Conservation (phyloP, 2,888 invertebrate species). For the Platycheirus albimanus region DNA sequence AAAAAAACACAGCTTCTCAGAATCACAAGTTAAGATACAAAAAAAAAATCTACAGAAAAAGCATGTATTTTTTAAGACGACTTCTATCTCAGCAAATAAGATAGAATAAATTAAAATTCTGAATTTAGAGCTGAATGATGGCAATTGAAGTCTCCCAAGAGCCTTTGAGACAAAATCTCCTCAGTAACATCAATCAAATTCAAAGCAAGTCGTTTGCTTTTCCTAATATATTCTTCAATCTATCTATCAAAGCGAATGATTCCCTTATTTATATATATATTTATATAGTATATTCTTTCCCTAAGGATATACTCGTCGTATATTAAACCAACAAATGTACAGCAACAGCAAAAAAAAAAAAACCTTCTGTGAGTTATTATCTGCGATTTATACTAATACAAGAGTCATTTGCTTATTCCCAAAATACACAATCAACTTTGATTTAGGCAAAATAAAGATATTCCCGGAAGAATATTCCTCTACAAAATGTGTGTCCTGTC, state of each 20-base stretch:
- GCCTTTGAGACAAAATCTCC: slow-evolving; percentile 12
- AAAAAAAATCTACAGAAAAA: background rate
- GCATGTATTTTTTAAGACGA: slow-evolving; percentile 39
- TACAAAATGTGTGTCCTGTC: background rate
- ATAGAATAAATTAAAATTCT: slow-evolving; percentile 36
- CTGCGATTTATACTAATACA: slow-evolving; percentile 42
- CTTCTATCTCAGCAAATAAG: slow-evolving; percentile 15
- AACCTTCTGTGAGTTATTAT: slow-evolving; percentile 40
- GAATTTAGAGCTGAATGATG: slow-evolving; percentile 41
- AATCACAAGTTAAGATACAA: slow-evolving; percentile 15
- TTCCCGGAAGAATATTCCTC: slow-evolving; percentile 27
- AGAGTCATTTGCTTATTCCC: slow-evolving; percentile 31
- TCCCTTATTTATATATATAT: background rate
- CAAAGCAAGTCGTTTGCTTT: slow-evolving; percentile 24
- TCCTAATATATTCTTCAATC: slow-evolving; percentile 20
- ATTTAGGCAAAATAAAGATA: slow-evolving; percentile 23
- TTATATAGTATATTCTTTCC: slow-evolving; percentile 7
- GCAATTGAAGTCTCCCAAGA: slow-evolving; percentile 34
- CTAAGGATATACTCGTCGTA: slow-evolving; percentile 26
- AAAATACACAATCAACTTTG: slow-evolving; percentile 30
- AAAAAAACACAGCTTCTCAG: background rate
- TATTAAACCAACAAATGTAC: slow-evolving; percentile 33
- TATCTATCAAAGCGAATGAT: slow-evolving; percentile 36
- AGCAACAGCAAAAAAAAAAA: background rate
- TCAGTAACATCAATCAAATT: slow-evolving; percentile 49